These are phyloP conservation scores for Oncorhynchus tshawytscha DNA, from an alignment of 2,113 vertebrate genomes.

Conservation along the genomic window DNA sequence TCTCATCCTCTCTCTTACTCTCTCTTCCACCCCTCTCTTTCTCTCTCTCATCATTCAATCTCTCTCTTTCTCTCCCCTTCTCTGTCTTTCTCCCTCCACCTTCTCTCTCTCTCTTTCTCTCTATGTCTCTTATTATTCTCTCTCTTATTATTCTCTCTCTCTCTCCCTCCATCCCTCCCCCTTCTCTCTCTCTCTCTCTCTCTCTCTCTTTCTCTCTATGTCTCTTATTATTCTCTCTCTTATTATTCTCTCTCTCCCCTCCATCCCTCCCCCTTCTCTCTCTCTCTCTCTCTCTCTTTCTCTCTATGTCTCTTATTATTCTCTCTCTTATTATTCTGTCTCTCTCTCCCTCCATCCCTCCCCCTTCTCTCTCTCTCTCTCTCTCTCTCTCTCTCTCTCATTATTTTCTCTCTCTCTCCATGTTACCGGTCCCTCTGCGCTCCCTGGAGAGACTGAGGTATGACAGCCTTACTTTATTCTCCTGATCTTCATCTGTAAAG, in stretches of 20 bases:
- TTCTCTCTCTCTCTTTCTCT: too few relatives aligned
- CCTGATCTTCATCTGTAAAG: slow-evolving; percentile 31
- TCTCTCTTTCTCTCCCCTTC: not conserved
- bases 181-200: too few relatives aligned
- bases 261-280: too few relatives aligned
- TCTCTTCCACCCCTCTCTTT: not conserved
- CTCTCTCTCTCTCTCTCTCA: not conserved
- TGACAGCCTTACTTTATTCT: slow-evolving; percentile 33
- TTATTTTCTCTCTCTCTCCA: not conserved
- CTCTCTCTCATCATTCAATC: not conserved
- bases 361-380: not conserved
- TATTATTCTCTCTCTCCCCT: not conserved
- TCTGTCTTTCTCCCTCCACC: not conserved
- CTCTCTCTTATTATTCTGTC: not conserved
- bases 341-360: too few relatives aligned
- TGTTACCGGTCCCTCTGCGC: not conserved
- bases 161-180: not conserved
- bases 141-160: not conserved
- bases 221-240: not conserved
- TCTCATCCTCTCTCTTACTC: not conserved
- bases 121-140: not conserved
- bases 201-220: not conserved
- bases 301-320: not conserved
- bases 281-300: not conserved
- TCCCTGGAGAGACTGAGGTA: slow-evolving; percentile 6